Percentiles rank a stretch among this genome's conserved stretches.
Evolutionary conservation across 1,140 invertebrate species (phyloP).

Genomic region (Drosophila melanogaster): DNA sequence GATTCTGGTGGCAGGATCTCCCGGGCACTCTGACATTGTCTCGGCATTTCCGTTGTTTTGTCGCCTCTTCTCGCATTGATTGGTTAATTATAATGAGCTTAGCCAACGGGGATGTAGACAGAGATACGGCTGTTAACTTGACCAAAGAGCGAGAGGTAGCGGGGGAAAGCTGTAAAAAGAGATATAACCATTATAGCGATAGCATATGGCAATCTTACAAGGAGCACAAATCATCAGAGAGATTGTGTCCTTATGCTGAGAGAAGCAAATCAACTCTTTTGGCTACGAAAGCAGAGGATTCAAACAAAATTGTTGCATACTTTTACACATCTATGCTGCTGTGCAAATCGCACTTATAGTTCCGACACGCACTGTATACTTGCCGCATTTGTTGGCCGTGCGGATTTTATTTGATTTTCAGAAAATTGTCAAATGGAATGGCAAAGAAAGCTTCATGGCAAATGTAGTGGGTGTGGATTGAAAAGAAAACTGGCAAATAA

Average conservation of each 20-base stretch:
- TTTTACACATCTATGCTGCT: no score
- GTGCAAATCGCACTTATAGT: not conserved
- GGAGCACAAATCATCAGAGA: not conserved
- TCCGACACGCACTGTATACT: slow-evolving; percentile 20
- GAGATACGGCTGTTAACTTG: slow-evolving; percentile 4
- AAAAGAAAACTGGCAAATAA: slow-evolving; percentile 78
- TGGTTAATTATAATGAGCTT: slow-evolving; percentile 80
- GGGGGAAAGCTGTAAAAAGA: not conserved
- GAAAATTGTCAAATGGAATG: slow-evolving; percentile 28
- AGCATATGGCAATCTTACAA: slow-evolving; percentile 6
- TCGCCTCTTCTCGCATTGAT: slow-evolving; percentile 58
- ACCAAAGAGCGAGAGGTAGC: not conserved
- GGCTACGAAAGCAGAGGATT: not conserved
- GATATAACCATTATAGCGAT: slow-evolving; percentile 14
- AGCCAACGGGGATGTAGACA: slow-evolving; percentile 37
- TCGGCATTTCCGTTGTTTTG: slow-evolving; percentile 37
- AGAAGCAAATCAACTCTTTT: no score
- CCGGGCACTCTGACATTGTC: slow-evolving; percentile 24
- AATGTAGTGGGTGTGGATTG: slow-evolving; percentile 19
- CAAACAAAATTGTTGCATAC: no score
- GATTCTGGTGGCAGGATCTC: slow-evolving; percentile 11
- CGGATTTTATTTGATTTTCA: slow-evolving; percentile 42
- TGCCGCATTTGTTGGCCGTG: slow-evolving; percentile 8
- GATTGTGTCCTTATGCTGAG: not conserved
- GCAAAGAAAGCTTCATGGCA: not conserved